A percentile compares a stretch with the other conserved stretches of the same genome.
Evolutionary conservation across 2,113 vertebrate species (phyloP).

Genomic region (Dipodomys stephensi): DNA sequence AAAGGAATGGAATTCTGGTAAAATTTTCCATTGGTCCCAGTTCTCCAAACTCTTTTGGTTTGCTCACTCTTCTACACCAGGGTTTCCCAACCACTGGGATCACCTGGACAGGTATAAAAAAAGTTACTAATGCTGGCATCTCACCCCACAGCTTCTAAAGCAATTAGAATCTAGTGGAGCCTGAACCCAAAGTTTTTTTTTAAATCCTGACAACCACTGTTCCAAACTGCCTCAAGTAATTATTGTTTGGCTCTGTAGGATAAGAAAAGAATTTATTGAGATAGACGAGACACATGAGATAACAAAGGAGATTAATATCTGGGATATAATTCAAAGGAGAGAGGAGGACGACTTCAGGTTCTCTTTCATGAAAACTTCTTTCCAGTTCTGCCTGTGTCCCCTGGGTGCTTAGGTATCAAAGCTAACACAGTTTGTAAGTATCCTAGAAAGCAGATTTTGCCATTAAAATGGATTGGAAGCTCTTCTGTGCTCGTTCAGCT

Average conservation of each 20-base stretch:
- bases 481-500: neutral
- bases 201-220: neutral
- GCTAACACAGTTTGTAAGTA: neutral
- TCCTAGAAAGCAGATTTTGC: neutral
- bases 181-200: neutral
- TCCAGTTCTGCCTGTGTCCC: neutral
- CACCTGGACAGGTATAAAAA: neutral
- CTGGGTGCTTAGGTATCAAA: neutral
- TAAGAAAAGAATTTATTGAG: neutral
- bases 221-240: neutral
- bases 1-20: neutral
- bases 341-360: neutral
- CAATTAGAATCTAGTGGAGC: neutral
- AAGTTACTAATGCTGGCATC: neutral
- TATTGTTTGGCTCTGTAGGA: neutral
- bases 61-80: neutral
- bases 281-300: neutral
- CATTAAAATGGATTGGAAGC: neutral
- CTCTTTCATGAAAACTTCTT: neutral
- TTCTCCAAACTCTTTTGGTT: neutral
- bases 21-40: neutral
- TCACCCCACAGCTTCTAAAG: neutral
- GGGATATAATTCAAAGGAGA: neutral
- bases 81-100: neutral
- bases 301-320: neutral